These are phyloP conservation scores for Myopa tessellatipennis DNA, from an alignment of 2,888 invertebrate species.

Conservation along the genomic window DNA sequence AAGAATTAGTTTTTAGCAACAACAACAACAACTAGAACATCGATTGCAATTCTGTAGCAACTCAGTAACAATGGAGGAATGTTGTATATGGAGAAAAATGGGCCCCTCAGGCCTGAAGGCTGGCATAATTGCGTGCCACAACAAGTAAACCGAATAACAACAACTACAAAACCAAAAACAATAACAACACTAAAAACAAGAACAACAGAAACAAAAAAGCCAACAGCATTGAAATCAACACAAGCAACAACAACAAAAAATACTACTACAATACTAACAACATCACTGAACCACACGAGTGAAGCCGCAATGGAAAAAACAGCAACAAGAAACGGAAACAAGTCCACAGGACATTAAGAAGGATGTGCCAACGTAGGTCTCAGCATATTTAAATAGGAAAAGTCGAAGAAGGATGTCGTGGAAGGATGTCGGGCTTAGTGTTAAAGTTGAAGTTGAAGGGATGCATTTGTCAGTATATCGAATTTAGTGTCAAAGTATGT, in stretches of 20 bases:
- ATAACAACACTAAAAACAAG: slow-evolving; percentile 7
- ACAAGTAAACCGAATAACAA: slow-evolving; percentile 32
- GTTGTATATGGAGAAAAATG: background rate
- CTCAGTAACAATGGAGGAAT: background rate
- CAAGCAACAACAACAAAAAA: slow-evolving; percentile 27
- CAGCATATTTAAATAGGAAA: slow-evolving; percentile 6
- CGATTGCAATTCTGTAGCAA: slow-evolving; percentile 38
- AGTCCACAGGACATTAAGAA: slow-evolving; percentile 19
- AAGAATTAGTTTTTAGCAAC: background rate
- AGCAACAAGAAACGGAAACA: background rate
- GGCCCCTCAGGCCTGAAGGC: slow-evolving; percentile 26
- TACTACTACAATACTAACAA: background rate
- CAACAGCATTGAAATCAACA: slow-evolving; percentile 17
- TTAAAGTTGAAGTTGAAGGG: too few species aligned
- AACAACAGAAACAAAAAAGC: slow-evolving; percentile 4
- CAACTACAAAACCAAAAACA: slow-evolving; percentile 24
- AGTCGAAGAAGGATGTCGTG: background rate
- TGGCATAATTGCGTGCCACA: slow-evolving; percentile 46
- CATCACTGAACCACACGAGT: slow-evolving; percentile 2
- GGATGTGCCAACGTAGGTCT: background rate
- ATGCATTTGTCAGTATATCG: too few species aligned
- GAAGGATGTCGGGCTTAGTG: too few species aligned
- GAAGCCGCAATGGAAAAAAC: background rate
- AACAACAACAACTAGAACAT: slow-evolving; percentile 38
- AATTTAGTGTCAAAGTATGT: too few species aligned